Base-by-base conservation (phyloP, 2,113 vertebrate species). In the Podarcis muralis region DNA sequence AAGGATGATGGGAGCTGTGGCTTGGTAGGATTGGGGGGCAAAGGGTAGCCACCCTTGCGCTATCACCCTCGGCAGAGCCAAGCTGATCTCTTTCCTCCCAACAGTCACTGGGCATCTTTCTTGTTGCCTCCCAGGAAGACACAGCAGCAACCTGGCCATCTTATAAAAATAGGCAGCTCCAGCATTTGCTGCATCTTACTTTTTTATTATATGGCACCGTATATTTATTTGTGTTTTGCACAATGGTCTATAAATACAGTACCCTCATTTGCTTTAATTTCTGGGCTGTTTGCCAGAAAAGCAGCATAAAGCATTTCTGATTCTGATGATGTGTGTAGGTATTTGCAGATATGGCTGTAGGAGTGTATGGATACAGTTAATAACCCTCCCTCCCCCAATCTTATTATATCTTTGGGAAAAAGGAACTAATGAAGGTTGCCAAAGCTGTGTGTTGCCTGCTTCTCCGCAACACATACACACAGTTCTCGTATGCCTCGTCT, bases 221-320 rank as follows among this genome's bases (percentile, higher is more conserved):
- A 85, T 83, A 79, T 65, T 15, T 25, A 78, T 89, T 85, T 43
- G 7, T 85, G 68, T 11, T 89, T 3, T 35, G 18, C 87, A 88
- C 90, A 90, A 90, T 86, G 68, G 83, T 86, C 71, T 84, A 66
- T 27, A 65, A 91, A 83, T 18, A 80, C 72, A 91, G 81, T 18
- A 80, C 72, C 65, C 13, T 83, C 37, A 71, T 78, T 74, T 84
- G 82, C 66, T 93, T 91, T 83, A 76, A 93, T 89, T 90, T 82
- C 66, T 32, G 81, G 84, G 11, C 35, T 88, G 53, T 90, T 91
- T 94, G 30, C 66, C 59, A 84, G 86, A 65, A 88, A 93, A 90
- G 4, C 62, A 88, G 18, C 2, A 74, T 13, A 4, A 6, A 72
- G 30, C 85, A 87, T n/a, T 59, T 80, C 87, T 62, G 23, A 80